phyloP scores from a whole-genome alignment of 2,113 vertebrate genomes.

The Hemichromis elongatus region DNA sequence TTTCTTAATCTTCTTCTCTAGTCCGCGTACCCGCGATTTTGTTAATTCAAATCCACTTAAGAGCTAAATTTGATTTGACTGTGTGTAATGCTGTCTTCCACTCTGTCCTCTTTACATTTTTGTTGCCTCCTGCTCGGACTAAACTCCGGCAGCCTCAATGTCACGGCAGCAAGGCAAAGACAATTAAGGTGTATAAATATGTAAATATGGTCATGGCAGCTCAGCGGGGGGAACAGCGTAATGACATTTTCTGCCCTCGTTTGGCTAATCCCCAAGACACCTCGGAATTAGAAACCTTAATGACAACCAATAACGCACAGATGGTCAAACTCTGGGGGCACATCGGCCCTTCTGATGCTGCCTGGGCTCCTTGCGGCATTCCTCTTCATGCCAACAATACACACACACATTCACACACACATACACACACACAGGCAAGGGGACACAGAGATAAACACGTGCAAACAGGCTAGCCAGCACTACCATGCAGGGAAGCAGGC shows the following conservation, averaged over 20 bases:
- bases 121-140: background rate
- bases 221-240: conserved; percentile 61
- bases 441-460: conserved; percentile 13
- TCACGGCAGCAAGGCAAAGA: conserved; percentile 71
- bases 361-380: conserved; percentile 59
- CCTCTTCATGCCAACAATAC: conserved; percentile 57
- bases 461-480: background rate
- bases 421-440: background rate
- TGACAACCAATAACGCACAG: conserved; percentile 78
- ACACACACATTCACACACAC: background rate
- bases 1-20: background rate
- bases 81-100: conserved; percentile 7
- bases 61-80: conserved; percentile 4
- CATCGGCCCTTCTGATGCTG: conserved; percentile 63
- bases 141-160: conserved; percentile 62
- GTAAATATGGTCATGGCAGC: conserved; percentile 75
- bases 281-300: conserved; percentile 80
- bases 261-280: conserved; percentile 77
- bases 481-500: background rate
- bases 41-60: background rate
- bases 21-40: background rate
- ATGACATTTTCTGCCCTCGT: conserved; percentile 77
- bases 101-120: background rate
- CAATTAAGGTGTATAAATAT: conserved; percentile 79
- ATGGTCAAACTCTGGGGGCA: conserved; percentile 78